Evolutionary conservation across 1,140 invertebrate species (phyloP).

Genomic region (Phortica variegata): DNA sequence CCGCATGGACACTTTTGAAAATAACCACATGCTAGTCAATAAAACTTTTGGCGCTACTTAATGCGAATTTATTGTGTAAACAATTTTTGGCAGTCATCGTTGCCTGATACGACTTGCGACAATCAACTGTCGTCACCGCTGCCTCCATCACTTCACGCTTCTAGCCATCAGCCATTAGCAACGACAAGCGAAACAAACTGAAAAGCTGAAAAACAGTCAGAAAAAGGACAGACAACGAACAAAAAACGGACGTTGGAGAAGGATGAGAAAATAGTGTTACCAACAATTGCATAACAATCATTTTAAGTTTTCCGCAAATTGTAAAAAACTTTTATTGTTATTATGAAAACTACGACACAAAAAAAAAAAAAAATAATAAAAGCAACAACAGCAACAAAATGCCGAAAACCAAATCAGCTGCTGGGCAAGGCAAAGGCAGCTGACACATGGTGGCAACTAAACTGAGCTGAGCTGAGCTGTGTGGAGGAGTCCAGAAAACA

Average conservation of each 20-base stretch:
- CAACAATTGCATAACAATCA: slow-evolving; percentile 56
- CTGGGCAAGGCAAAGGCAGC: background rate
- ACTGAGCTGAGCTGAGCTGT: slow-evolving; percentile 3
- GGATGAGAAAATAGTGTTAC: slow-evolving; percentile 54
- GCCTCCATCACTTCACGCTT: too few relatives aligned
- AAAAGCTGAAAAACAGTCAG: background rate
- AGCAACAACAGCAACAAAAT: slow-evolving; percentile 11
- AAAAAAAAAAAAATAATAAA: slow-evolving; percentile 13
- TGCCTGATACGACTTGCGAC: background rate
- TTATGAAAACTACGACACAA: slow-evolving; percentile 48
- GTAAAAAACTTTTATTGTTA: slow-evolving; percentile 52
- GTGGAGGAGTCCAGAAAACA: slow-evolving; percentile 16
- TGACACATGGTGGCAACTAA: background rate
- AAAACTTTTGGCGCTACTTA: slow-evolving; percentile 54
- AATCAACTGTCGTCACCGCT: background rate
- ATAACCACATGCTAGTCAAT: too few relatives aligned
- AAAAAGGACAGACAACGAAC: background rate
- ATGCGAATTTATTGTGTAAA: slow-evolving; percentile 54
- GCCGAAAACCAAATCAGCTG: background rate
- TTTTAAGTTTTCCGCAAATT: slow-evolving; percentile 56
- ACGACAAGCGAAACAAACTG: too few relatives aligned
- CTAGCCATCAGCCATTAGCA: too few relatives aligned
- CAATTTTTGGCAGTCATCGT: slow-evolving; percentile 12
- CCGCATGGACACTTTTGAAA: slow-evolving; percentile 35
- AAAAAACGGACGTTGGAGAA: slow-evolving; percentile 15